Base-by-base conservation (phyloP, 2,888 invertebrate genomes). In the Sicus ferrugineus region DNA sequence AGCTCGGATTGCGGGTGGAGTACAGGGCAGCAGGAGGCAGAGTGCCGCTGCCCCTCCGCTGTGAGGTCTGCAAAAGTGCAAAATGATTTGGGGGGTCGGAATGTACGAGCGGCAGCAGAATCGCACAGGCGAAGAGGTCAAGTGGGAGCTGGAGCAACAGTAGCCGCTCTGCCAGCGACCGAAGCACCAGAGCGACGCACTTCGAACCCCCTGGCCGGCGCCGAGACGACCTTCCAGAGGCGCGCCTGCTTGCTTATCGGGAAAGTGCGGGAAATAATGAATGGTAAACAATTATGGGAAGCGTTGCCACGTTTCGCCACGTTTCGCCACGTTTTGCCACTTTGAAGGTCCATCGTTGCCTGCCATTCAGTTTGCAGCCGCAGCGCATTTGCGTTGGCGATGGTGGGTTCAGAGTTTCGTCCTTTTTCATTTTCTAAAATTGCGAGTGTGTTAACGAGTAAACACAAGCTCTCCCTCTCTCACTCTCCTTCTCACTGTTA, bases 221-320 rank as follows among this genome's bases (percentile, higher is more conserved):
- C n/a, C n/a, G n/a, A n/a, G n/a, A n/a, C n/a, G n/a, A n/a, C n/a
- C n/a, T n/a, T n/a, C n/a, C n/a, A n/a, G n/a, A n/a, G n/a, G n/a
- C 34, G 6, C 34, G 9, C 34, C 34, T 34, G 9, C 34, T 14
- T 34, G 42, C 14, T 42, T n/a, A n/a, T 42, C 16, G 7, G 42
- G n/a, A n/a, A 16, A 16, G 7, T n/a, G 16, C 42, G 14, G 42
- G 16, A 42, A 42, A 50, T 21, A 50, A 50, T 23, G 50, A 11
- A 50, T 21, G 50, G 50, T 5, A 50, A 50, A 50, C 50, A 50
- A 50, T 50, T 50, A 50, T 50, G 21, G 50, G 11, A 19, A 50
- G 50, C 21, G 50, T 50, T 50, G 50, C 50, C 50, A 50, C 7
- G 21, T 21, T 50, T 50, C 21, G 9, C 19, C 9, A 9, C 23